Evolutionary conservation across 37 sponge, comb jelly and placozoan genomes (phyloP), one percentile per base, ranked within the genome.

Genomic region (Crambe crambe): DNA sequence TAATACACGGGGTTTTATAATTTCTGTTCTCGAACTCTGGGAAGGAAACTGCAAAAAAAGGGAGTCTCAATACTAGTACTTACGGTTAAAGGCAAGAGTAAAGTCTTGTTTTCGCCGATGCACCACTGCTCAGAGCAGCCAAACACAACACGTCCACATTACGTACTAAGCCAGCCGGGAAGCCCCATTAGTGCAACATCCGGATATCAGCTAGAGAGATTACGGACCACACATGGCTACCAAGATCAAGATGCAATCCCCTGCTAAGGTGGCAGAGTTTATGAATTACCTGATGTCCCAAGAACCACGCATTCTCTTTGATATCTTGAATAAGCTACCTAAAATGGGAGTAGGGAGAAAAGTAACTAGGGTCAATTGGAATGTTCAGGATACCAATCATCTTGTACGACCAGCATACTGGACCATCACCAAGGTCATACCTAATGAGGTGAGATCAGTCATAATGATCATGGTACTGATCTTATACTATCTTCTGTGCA

Each of bases 341-440:
- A 37, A 57, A 23, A 72, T 72, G 34, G 87, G 87, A 27, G 75
- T 80, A 9, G 87, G 87, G 27, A 72, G 87, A 69, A 79, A 73
- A 39, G 72, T 86, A 25, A 74, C 81, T 25, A 79, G 81, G 32
- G 42, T 61, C 34, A 74, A 37, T 10, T 86, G 87, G 87, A 66
- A 41, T 25, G 6, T 51, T 23, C 47, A 72, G 8, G 81, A 73
- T n/a, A 44, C n/a, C 41, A 37, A 26, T 17, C 35, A 26, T 32
- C 34, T 23, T 12, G 26, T 25, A 3, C 27, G 35, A 5, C 65
- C 75, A 22, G 64, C 64, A 37, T 86, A 79, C 58, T 86, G 87
- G 87, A 86, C 87, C 15, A 80, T 86, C 37, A 80, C 75, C 0
- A 86, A 54, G 44, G 87, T 86, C 22, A 20, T 61, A 36, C 87